Evolutionary conservation across 1,140 invertebrate genomes (phyloP), one percentile per base, ranked within the genome.

Genomic region (Hyposmocoma kahamanoa): DNA sequence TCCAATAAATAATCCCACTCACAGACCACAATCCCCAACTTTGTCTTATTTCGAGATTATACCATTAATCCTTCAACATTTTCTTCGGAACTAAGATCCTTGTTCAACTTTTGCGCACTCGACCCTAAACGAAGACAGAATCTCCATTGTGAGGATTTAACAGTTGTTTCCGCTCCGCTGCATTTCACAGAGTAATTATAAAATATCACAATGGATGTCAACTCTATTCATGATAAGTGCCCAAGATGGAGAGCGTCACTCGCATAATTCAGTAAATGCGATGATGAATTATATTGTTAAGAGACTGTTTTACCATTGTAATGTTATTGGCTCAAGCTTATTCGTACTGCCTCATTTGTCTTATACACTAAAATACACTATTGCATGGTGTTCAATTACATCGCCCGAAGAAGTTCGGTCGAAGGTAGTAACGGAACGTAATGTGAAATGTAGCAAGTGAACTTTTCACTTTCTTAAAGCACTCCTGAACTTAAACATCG

Each of bases 181-280:
- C 81, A 77, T 80, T 75, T 78, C 70, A 73, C 65, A 70, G 64
- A 70, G 66, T 80, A 77, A 82, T 83, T 80, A 84, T 82, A 82
- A 84, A 84, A 83, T 74, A 81, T 81, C 59, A 84, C 78, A 84
- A 81, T 84, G 75, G 81, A 70, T 76, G 77, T 81, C 81, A 79
- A 75, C 68, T 77, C 80, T 77, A 73, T 82, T 84, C 78, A 82
- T 66, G 74, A 78, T 77, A 79, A 82, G 76, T 80, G 70, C 63
- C 68, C 67, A 74, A 80, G 76, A 79, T 72, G 68, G 64, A 77
- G 72, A 75, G 69, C 72, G 75, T 80, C 75, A 84, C 67, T 76
- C 49, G 68, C 77, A 78, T 72, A 72, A 73, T 78, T 72, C 69
- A 72, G 63, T 50, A 80, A 81, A 79, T 81, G 72, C 74, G 67